Evolutionary conservation across 2,797 vertebrate genomes (phyloP).

Genomic region (Microcaecilia unicolor): DNA sequence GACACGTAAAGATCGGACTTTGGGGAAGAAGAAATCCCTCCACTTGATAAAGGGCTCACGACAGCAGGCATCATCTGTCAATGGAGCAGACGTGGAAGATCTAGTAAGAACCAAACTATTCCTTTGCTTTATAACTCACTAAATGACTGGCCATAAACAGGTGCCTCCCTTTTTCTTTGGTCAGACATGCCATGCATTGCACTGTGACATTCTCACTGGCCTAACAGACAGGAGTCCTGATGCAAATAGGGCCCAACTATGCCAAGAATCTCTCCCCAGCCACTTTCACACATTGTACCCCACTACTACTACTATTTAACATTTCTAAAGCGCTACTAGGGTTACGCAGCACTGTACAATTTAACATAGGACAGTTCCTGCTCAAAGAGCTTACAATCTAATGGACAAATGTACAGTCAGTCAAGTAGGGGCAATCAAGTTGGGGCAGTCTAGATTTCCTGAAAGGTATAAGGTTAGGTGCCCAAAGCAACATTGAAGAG

Average conservation of each 20-base stretch:
- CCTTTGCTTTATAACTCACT: too few relatives aligned
- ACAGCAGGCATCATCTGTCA: slow-evolving; percentile 51
- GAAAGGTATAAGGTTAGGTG: too few relatives aligned
- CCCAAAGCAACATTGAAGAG: too few relatives aligned
- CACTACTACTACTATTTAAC: too few relatives aligned
- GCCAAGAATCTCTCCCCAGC: slow-evolving; percentile 32
- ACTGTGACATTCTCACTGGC: neutral
- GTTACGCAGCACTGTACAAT: too few relatives aligned
- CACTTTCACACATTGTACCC: slow-evolving; percentile 20
- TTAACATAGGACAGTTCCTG: too few relatives aligned
- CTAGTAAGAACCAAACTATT: slow-evolving; percentile 64
- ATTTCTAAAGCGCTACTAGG: too few relatives aligned
- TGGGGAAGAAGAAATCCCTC: slow-evolving; percentile 61
- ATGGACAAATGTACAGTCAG: too few relatives aligned
- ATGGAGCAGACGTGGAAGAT: slow-evolving; percentile 81
- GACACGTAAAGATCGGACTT: slow-evolving; percentile 57
- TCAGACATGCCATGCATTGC: slow-evolving; percentile 1
- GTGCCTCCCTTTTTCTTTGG: slow-evolving; percentile 13
- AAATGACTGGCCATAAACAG: too few relatives aligned
- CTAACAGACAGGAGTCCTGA: slow-evolving; percentile 4
- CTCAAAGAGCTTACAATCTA: too few relatives aligned
- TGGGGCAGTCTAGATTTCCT: too few relatives aligned
- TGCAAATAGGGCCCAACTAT: slow-evolving; percentile 16
- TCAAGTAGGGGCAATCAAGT: too few relatives aligned
- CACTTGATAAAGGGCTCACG: slow-evolving; percentile 43